Evolutionary conservation across 2,113 vertebrate species (phyloP).

Genomic region (Lagenorhynchus albirostris): DNA sequence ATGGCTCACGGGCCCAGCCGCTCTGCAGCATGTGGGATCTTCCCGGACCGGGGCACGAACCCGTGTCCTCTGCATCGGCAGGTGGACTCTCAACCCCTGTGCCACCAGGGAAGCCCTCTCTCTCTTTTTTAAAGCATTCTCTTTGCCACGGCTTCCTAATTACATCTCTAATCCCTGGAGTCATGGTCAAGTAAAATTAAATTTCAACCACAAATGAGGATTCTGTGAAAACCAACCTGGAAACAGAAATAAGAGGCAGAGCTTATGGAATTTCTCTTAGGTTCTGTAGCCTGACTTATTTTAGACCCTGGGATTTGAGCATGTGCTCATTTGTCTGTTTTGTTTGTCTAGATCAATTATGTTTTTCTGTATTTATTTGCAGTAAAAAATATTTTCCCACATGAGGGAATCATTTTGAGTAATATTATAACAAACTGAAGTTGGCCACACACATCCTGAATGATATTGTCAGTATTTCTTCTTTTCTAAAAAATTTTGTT

Average conservation of each 20-base stretch:
- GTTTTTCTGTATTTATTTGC: slow-evolving; percentile 66
- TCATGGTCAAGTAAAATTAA: neutral
- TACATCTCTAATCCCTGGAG: neutral
- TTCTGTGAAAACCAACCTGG: neutral
- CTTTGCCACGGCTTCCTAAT: neutral
- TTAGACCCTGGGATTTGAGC: slow-evolving; percentile 11
- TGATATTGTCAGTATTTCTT: slow-evolving; percentile 21
- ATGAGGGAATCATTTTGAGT: slow-evolving; percentile 60
- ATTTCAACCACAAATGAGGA: neutral
- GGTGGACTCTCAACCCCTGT: too few species aligned
- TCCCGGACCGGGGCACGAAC: too few species aligned
- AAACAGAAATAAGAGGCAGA: slow-evolving; percentile 32
- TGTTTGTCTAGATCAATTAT: slow-evolving; percentile 55
- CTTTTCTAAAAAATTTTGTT: slow-evolving; percentile 51
- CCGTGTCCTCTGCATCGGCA: too few species aligned
- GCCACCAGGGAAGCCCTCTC: neutral
- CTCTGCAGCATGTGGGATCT: too few species aligned
- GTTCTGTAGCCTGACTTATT: slow-evolving; percentile 6
- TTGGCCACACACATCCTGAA: slow-evolving; percentile 38
- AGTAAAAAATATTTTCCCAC: slow-evolving; percentile 60
- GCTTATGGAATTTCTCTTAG: slow-evolving; percentile 20
- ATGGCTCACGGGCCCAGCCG: too few species aligned
- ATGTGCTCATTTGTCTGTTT: slow-evolving; percentile 59
- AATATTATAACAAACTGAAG: slow-evolving; percentile 52
- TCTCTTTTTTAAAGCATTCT: neutral